Conservation (phyloP, 2,888 invertebrate genomes). For the Polydesmus complanatus region DNA sequence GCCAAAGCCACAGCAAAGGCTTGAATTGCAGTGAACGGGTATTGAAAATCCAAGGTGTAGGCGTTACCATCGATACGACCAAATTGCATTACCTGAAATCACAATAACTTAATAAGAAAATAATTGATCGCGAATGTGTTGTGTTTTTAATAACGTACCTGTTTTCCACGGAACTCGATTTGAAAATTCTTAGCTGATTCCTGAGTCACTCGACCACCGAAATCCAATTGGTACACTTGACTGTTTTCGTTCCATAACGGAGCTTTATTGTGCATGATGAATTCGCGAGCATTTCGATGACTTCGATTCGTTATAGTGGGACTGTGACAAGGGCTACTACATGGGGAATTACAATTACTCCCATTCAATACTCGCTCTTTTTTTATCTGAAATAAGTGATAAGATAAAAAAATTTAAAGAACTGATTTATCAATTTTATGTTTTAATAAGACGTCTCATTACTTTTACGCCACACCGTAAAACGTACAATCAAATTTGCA, state of each 20-base stretch:
- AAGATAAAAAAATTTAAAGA: background rate
- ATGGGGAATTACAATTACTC: background rate
- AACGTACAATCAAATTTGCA: background rate
- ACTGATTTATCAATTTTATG: too few relatives aligned
- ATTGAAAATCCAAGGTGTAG: slow-evolving; percentile 96
- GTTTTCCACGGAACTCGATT: slow-evolving; percentile 90
- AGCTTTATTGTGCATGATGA: slow-evolving; percentile 93
- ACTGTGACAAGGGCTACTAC: slow-evolving; percentile 20
- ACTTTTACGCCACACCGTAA: too few relatives aligned
- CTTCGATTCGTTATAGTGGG: slow-evolving; percentile 22
- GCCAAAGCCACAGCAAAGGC: slow-evolving; percentile 97
- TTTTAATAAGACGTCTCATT: too few relatives aligned
- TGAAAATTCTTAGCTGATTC: slow-evolving; percentile 99
- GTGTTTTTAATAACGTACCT: slow-evolving; percentile 44
- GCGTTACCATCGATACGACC: slow-evolving; percentile 97
- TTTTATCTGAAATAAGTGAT: slow-evolving; percentile 46
- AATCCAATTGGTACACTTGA: slow-evolving; percentile 97
- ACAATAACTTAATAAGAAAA: background rate
- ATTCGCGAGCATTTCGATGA: slow-evolving; percentile 46
- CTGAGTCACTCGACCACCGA: slow-evolving; percentile 96
- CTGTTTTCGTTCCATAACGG: slow-evolving; percentile 99
- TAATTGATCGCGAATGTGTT: too few relatives aligned
- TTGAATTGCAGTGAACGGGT: slow-evolving; percentile 95
- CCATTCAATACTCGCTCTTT: slow-evolving; percentile 41
- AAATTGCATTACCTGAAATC: slow-evolving; percentile 90